Conservation (phyloP, 2,113 vertebrate species). For the Craseonycteris thonglongyai region DNA sequence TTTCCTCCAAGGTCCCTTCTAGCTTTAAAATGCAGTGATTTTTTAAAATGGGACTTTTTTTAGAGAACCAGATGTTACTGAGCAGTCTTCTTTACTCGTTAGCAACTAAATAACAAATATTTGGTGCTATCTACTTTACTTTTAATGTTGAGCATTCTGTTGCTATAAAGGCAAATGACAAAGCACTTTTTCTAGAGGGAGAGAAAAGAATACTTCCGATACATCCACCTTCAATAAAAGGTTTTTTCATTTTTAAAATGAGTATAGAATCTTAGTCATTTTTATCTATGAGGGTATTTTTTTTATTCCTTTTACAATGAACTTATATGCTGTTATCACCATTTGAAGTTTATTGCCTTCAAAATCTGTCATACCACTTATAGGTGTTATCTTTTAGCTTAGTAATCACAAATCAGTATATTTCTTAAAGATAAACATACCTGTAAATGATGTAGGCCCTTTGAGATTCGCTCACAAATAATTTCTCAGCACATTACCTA, state of each 20-base stretch:
- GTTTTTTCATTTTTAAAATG: background rate
- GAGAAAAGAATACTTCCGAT: background rate
- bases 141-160: background rate
- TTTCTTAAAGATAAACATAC: background rate
- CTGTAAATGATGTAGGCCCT: background rate
- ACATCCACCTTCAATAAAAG: background rate
- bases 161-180: background rate
- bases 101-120: conserved; percentile 4
- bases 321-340: background rate
- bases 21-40: conserved; percentile 4
- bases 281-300: background rate
- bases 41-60: background rate
- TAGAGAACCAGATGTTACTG: conserved; percentile 9
- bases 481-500: background rate
- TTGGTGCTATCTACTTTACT: background rate
- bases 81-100: conserved; percentile 9
- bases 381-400: background rate
- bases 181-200: background rate
- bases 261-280: background rate
- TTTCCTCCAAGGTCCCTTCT: background rate
- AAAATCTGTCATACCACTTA: background rate
- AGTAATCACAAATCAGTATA: background rate
- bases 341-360: background rate
- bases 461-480: background rate
- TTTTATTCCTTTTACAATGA: background rate